Base-by-base conservation (phyloP, 1,140 invertebrate genomes). In the Diprion similis region DNA sequence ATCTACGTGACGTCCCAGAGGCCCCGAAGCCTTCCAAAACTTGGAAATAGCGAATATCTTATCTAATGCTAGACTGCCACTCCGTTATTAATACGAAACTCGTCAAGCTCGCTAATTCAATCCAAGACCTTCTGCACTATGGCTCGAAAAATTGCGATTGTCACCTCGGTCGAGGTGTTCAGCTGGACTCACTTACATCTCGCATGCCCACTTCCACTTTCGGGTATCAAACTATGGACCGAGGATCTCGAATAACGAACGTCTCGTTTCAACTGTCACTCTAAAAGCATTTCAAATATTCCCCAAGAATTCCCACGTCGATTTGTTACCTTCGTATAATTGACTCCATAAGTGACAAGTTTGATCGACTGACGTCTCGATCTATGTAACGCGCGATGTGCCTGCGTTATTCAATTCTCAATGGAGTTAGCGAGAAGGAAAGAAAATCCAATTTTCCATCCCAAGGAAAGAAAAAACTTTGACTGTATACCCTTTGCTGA, bases 1-100 rank as follows among this genome's bases (percentile, higher is more conserved):
- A 59, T 59, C 51, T 59, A 59, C 51, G 51, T 59, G 51, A 59
- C 51, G 51, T 59, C 51, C 51, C 51, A 59, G 51, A 59, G 51
- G 51, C 51, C 51, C 51, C 51, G 51, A 59, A 59, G 51, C 51
- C 51, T 59, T 59, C 51, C 51, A 8, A 1, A 59, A 59, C 51
- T 59, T 59, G 51, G 51, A 37, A 37, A 37, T 37, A 37, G 24
- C 24, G 24, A 59, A 59, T 59, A 59, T 59, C 51, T 59, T 59
- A 59, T 59, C 51, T 59, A 59, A 59, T 59, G 51, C n/a, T n/a
- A 59, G 11, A 59, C 51, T 59, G 51, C 51, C n/a, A 59, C 51
- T 11, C n/a, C 51, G 51, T 59, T 59, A 59, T 59, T 59, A 59
- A 59, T 59, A 9, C n/a, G 51, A 59, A 9, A 59, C 51, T 59